Conservation (phyloP, 2,888 invertebrate species). For the Bursaphelenchus okinawaensis region DNA sequence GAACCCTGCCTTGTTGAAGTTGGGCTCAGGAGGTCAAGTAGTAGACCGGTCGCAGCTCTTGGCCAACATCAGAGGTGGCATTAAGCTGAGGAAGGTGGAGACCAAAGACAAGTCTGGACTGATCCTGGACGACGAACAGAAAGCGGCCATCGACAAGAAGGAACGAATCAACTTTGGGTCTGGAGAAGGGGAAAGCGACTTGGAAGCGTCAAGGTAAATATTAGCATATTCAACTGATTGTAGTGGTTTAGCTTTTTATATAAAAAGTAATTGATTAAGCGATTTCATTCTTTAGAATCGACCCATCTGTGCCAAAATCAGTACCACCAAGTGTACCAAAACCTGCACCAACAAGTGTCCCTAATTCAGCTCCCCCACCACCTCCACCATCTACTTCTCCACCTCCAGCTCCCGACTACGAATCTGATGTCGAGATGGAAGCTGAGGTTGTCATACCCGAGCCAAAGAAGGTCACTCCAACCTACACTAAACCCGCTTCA, state of each 20-base stretch:
- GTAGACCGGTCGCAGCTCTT: conserved; percentile 38
- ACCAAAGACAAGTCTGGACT: conserved; percentile 49
- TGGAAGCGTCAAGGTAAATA: too few relatives aligned
- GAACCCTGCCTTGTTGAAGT: conserved; percentile 34
- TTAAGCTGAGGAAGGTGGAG: conserved; percentile 38
- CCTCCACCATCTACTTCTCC: neutral
- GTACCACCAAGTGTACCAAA: too few relatives aligned
- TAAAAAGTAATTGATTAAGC: too few relatives aligned
- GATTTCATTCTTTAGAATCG: too few relatives aligned
- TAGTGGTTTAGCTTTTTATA: too few relatives aligned
- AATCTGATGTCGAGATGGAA: neutral
- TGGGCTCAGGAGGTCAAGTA: conserved; percentile 29
- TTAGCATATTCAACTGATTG: too few relatives aligned
- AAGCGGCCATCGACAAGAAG: conserved; percentile 2
- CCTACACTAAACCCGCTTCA: neutral
- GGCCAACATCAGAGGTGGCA: conserved; percentile 33
- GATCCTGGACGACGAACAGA: conserved; percentile 35
- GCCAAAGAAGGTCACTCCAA: neutral
- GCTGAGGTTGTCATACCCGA: neutral
- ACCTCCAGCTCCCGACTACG: conserved; percentile 2
- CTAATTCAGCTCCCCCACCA: neutral
- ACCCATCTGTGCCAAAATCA: too few relatives aligned
- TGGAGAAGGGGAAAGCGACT: too few relatives aligned
- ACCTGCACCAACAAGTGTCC: neutral
- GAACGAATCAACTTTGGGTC: neutral